Evolutionary conservation across 1,140 invertebrate species (phyloP).

Genomic region (Bombus haemorrhoidalis): DNA sequence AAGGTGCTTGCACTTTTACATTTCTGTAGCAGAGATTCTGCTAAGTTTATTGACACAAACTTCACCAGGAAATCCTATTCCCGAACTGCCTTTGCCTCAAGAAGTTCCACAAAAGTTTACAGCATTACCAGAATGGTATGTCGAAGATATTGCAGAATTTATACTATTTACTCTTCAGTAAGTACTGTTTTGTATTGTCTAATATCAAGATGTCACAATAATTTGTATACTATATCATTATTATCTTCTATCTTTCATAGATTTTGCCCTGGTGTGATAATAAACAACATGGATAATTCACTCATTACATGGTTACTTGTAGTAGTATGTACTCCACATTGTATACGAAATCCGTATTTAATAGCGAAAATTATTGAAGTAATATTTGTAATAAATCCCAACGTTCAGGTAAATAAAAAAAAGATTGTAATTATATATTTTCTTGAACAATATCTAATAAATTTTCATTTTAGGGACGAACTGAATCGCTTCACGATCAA

Average conservation of each 20-base stretch:
- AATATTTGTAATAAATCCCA: conserved; percentile 95
- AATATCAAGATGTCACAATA: not conserved
- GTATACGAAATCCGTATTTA: conserved; percentile 97
- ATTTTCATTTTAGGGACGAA: conserved; percentile 81
- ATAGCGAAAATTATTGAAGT: conserved; percentile 98
- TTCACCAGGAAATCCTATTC: conserved; percentile 75
- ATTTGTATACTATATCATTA: not conserved
- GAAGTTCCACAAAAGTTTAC: conserved; percentile 90
- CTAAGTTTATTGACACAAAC: conserved; percentile 85
- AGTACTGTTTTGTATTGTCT: conserved; percentile 81
- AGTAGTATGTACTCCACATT: conserved; percentile 94
- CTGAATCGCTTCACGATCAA: conserved; percentile 84
- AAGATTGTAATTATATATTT: not conserved
- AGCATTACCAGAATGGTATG: conserved; percentile 97
- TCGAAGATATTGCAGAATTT: conserved; percentile 98
- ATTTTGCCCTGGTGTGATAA: conserved; percentile 89
- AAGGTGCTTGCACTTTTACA: conserved; percentile 93
- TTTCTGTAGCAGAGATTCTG: conserved; percentile 91
- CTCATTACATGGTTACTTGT: conserved; percentile 94
- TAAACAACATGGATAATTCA: conserved; percentile 90
- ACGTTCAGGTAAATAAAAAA: conserved; percentile 85
- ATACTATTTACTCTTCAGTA: conserved; percentile 96
- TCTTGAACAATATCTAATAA: not conserved
- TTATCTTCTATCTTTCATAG: conserved; percentile 82
- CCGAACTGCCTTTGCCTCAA: conserved; percentile 83